Evolutionary conservation across 2,113 vertebrate genomes (phyloP).

Genomic region (Corythoichthys intestinalis): DNA sequence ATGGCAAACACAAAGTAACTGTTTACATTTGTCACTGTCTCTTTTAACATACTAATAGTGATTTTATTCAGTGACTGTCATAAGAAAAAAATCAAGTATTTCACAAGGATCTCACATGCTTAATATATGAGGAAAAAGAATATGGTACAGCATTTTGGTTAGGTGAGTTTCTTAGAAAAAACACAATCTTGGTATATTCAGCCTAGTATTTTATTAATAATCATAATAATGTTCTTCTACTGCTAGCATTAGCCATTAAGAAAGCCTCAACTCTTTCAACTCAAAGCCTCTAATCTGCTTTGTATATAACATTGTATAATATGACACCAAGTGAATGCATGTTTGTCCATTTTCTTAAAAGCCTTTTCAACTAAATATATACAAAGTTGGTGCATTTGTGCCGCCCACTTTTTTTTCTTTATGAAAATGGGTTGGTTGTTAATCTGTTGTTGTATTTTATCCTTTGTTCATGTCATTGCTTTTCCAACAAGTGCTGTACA

Average conservation of each 20-base stretch:
- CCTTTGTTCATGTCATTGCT: slow-evolving; percentile 13
- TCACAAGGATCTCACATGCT: background rate
- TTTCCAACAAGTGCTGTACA: slow-evolving; percentile 63
- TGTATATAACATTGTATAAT: slow-evolving; percentile 70
- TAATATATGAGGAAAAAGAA: background rate
- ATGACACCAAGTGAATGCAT: slow-evolving; percentile 67
- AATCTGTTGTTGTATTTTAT: background rate
- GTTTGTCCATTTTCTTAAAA: slow-evolving; percentile 67
- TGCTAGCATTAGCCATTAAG: slow-evolving; percentile 25
- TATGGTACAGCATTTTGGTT: background rate
- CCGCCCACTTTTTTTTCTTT: slow-evolving; percentile 22
- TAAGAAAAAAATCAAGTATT: background rate
- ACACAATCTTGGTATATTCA: slow-evolving; percentile 2
- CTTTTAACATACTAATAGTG: background rate
- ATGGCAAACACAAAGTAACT: background rate
- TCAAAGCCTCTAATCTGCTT: slow-evolving; percentile 50
- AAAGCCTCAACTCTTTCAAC: slow-evolving; percentile 55
- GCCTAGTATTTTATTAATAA: background rate
- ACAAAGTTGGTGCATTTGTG: slow-evolving; percentile 34
- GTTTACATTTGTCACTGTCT: background rate
- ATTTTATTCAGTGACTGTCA: background rate
- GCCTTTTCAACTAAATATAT: slow-evolving; percentile 55
- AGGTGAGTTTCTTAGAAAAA: slow-evolving; percentile 5
- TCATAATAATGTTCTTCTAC: slow-evolving; percentile 4
- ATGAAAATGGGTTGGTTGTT: slow-evolving; percentile 1